These are phyloP conservation scores for Chamaetylas fuelleborni DNA, from an alignment of 2,113 vertebrate species.

Conservation along the genomic window DNA sequence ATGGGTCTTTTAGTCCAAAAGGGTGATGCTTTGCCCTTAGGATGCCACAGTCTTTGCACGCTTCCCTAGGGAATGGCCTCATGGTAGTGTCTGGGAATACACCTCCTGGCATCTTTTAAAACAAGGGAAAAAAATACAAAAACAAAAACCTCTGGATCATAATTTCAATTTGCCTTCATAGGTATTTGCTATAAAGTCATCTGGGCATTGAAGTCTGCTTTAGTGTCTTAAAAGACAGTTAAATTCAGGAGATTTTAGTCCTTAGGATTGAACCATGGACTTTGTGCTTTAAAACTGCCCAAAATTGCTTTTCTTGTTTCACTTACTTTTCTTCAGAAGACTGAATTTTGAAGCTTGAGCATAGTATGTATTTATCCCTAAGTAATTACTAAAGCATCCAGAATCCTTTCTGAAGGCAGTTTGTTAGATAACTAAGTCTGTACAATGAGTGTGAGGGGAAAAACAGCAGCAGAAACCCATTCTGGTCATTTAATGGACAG, in stretches of 20 bases:
- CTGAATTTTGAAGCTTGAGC: background rate
- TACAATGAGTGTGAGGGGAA: fast-evolving
- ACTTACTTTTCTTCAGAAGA: background rate
- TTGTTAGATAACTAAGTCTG: background rate
- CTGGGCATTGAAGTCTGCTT: background rate
- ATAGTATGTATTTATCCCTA: background rate
- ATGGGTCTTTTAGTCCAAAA: background rate
- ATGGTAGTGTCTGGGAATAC: background rate
- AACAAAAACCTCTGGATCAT: background rate
- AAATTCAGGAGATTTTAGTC: background rate
- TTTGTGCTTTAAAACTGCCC: background rate
- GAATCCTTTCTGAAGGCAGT: background rate
- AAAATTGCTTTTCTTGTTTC: background rate
- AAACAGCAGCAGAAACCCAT: background rate
- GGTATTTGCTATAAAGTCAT: background rate
- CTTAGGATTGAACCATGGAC: background rate
- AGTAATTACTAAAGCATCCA: background rate
- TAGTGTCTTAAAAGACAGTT: background rate
- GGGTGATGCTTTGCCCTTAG: background rate
- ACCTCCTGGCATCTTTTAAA: background rate
- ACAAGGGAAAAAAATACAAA: background rate
- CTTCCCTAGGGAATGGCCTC: background rate
- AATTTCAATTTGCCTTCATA: background rate
- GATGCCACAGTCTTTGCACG: fast-evolving
- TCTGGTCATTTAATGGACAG: background rate